These are phyloP conservation scores for Mus pahari DNA, from an alignment of 2,113 vertebrate species.

Conservation along the genomic window DNA sequence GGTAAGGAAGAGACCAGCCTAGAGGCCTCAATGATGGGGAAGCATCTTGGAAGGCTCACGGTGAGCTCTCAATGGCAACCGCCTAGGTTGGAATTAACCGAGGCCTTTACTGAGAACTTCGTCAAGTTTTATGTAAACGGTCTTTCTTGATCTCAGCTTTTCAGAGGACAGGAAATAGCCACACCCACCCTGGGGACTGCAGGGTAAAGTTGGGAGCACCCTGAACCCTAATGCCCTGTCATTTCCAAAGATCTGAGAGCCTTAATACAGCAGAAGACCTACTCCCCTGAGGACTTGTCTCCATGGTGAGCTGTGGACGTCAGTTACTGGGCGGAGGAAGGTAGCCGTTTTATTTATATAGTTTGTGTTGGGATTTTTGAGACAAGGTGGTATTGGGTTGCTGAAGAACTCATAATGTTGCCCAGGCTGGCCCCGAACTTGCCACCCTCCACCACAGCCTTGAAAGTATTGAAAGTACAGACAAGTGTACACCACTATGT, in stretches of 20 bases:
- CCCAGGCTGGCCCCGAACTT: background rate
- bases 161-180: background rate
- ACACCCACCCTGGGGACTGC: background rate
- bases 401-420: background rate
- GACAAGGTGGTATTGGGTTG: background rate
- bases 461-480: background rate
- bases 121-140: background rate
- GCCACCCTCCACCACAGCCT: background rate
- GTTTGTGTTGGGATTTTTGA: background rate
- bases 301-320: background rate
- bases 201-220: background rate
- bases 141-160: background rate
- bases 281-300: background rate
- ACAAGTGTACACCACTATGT: background rate
- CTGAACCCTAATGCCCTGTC: background rate
- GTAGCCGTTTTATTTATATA: background rate
- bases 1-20: background rate
- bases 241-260: background rate
- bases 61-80: background rate
- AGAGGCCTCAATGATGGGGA: too few species aligned
- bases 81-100: background rate
- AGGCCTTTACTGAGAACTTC: background rate
- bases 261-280: background rate
- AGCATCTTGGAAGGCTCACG: background rate
- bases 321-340: background rate